These are phyloP conservation scores for Alligator sinensis DNA, from an alignment of 2,113 vertebrate genomes.

Conservation along the genomic window DNA sequence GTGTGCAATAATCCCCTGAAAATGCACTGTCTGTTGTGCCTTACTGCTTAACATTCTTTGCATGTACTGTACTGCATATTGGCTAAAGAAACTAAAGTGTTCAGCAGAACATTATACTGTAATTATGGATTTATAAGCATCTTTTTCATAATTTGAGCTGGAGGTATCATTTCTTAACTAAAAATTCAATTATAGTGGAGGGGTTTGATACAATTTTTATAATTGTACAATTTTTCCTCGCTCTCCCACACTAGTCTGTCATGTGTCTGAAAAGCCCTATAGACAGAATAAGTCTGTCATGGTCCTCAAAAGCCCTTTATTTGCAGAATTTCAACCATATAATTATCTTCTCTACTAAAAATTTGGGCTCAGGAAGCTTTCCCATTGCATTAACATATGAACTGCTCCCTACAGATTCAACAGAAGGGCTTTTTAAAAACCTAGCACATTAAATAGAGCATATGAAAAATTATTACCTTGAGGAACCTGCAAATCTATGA, in stretches of 20 bases:
- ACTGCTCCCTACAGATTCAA: constrained; percentile 30
- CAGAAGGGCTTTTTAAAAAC: constrained; percentile 35
- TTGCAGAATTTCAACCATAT: background rate
- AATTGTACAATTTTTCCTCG: accelerated
- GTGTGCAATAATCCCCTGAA: background rate
- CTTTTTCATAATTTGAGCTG: background rate
- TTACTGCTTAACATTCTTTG: background rate
- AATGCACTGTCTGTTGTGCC: background rate
- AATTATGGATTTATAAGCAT: background rate
- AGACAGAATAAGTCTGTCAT: background rate
- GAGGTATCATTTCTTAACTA: background rate
- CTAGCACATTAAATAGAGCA: constrained; percentile 33
- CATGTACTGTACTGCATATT: background rate
- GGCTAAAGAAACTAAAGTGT: background rate
- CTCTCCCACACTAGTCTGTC: background rate
- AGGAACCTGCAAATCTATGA: constrained; percentile 52
- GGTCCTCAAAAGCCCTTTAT: background rate
- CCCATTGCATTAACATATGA: background rate
- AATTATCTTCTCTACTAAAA: constrained; percentile 31
- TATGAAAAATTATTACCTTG: constrained; percentile 47
- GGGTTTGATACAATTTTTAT: background rate
- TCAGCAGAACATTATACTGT: background rate
- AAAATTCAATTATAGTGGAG: background rate
- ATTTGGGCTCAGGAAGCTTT: background rate
- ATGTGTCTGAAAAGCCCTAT: background rate